Evolutionary conservation across 2,113 vertebrate species (phyloP).

Genomic region (Austrofundulus limnaeus): DNA sequence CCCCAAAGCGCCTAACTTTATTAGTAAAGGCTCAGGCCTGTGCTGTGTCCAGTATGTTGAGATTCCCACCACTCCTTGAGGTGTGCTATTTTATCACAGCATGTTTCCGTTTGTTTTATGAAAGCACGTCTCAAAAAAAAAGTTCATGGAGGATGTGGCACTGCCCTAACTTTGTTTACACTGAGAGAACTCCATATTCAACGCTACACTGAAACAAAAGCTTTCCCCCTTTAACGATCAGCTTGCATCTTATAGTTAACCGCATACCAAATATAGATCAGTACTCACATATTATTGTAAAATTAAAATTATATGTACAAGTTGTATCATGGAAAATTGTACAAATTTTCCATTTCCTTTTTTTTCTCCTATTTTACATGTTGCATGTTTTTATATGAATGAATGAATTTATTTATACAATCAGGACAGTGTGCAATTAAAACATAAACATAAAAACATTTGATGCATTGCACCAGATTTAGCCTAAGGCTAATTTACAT

Average conservation of each 20-base stretch:
- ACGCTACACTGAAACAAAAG: background rate
- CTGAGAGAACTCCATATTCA: conserved; percentile 6
- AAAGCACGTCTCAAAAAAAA: conserved; percentile 49
- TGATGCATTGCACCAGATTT: too few species aligned
- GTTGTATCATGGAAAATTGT: background rate
- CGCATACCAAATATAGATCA: background rate
- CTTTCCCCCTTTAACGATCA: background rate
- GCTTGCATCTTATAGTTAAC: background rate
- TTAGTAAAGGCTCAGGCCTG: conserved; percentile 17
- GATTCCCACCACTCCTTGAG: conserved; percentile 62
- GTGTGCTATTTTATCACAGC: conserved; percentile 63
- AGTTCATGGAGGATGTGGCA: conserved; percentile 51
- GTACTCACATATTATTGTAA: background rate
- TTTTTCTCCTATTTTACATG: background rate
- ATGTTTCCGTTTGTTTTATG: conserved; percentile 65
- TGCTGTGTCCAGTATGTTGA: conserved; percentile 14
- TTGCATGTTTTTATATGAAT: too few species aligned
- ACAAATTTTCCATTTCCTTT: background rate
- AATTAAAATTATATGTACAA: too few species aligned
- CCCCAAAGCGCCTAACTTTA: background rate
- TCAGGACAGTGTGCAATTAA: too few species aligned
- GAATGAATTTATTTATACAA: too few species aligned
- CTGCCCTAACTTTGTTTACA: conserved; percentile 12
- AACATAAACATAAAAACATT: too few species aligned
- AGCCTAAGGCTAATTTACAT: too few species aligned